These are phyloP conservation scores for Clarias gariepinus DNA, from an alignment of 2,113 vertebrate species.

Conservation along the genomic window DNA sequence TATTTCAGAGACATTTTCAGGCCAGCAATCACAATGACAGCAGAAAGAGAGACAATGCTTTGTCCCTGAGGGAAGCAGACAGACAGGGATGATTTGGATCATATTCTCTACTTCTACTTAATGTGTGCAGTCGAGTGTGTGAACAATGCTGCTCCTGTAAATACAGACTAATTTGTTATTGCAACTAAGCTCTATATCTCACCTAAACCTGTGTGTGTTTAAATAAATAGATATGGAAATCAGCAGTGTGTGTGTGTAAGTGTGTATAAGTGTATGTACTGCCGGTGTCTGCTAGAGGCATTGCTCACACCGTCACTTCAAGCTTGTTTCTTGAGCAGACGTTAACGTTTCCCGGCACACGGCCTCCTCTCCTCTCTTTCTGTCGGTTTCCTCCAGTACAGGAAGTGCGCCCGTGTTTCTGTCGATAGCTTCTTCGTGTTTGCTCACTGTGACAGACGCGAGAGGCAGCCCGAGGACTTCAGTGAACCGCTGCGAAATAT, in stretches of 20 bases:
- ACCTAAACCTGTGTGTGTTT: neutral
- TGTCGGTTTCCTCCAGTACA: neutral
- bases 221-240: neutral
- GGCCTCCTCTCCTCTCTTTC: neutral
- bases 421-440: neutral
- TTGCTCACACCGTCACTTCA: neutral
- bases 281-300: neutral
- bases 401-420: neutral
- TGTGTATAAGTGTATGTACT: neutral
- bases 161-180: neutral
- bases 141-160: neutral
- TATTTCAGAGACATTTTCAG: neutral
- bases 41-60: neutral
- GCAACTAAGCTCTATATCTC: neutral
- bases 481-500: neutral
- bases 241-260: neutral
- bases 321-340: neutral
- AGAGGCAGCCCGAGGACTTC: neutral
- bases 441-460: neutral
- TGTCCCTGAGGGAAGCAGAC: neutral
- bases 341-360: too few species aligned
- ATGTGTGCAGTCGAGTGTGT: neutral
- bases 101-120: neutral
- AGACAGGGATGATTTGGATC: neutral
- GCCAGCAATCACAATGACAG: neutral